phyloP scores from a whole-genome alignment of 2,888 invertebrate species.

The Netelia melanura region DNA sequence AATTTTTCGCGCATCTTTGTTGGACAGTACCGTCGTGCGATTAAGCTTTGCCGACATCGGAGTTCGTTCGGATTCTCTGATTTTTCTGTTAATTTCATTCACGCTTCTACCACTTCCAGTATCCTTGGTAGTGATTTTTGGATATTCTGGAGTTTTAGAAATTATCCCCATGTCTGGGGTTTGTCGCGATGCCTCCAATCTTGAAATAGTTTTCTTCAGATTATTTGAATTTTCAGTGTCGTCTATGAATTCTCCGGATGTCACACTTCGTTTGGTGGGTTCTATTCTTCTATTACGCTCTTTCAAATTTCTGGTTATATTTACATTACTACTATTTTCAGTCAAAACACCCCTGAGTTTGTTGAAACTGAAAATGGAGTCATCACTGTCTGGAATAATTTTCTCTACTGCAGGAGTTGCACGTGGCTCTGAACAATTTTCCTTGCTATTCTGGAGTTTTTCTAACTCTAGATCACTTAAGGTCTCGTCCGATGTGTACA shows the following conservation, averaged over 20 bases:
- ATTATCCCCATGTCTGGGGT: conserved; percentile 11
- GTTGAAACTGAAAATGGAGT: conserved; percentile 30
- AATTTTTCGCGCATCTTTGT: conserved; percentile 72
- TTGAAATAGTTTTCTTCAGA: neutral
- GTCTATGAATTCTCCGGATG: neutral
- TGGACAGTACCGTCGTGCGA: conserved; percentile 63
- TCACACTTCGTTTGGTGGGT: conserved; percentile 11
- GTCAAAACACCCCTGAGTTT: conserved; percentile 36
- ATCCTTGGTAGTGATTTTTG: neutral
- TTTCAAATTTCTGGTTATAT: neutral
- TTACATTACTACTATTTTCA: conserved; percentile 41
- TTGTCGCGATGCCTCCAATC: conserved; percentile 18
- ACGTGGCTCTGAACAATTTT: conserved; percentile 19
- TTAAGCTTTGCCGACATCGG: conserved; percentile 57
- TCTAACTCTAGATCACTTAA: conserved; percentile 37
- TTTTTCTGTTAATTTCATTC: conserved; percentile 7
- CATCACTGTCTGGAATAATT: conserved; percentile 25
- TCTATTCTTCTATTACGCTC: neutral
- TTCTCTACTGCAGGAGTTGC: neutral
- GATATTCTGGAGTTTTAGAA: neutral
- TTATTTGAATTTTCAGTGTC: neutral
- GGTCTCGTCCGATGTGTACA: conserved; percentile 73
- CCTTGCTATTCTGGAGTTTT: neutral
- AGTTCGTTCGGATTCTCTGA: conserved; percentile 8
- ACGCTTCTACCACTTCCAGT: neutral